Evolutionary conservation across 2,888 invertebrate species (phyloP), one percentile per base, ranked within the genome.

Genomic region (Macrophya alboannulata): DNA sequence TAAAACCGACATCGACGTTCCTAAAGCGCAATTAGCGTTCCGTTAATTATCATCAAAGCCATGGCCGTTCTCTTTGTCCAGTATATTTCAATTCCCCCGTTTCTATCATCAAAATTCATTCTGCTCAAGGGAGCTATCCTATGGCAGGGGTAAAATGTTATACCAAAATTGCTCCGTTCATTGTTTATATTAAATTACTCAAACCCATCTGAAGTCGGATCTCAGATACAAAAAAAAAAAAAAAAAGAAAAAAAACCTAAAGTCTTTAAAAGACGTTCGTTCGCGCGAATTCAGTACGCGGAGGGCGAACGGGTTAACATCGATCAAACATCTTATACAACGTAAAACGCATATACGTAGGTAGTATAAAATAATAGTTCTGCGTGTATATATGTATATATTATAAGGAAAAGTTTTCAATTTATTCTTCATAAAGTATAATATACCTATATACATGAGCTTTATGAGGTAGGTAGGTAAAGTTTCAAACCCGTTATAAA

Each of bases 1-100:
- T 68, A 37, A 37, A 68, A 68, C 17, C 15, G 31, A 25, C 12
- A n/a, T 21, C 25, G 17, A 45, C n/a, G 45, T 17, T 74, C 45
- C 45, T 37, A 45, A 74, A 48, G 17, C 10, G 48, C 74, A 74
- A 74, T 74, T 74, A 74, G 45, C 74, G 21, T 74, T 74, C 45
- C 74, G 8, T 74, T 10, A 74, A 74, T 74, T 74, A 74, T 74
- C 74, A 45, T 74, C 45, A 74, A 74, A 74, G 74, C 21, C 48
- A 12, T 15, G 9, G 48, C 3, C 4, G 3, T 4, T 8, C 37
- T 5, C 68, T 37, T 37, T 37, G 37, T 17, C 37, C 17, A 17
- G 68, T 55, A 48, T 10, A 68, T 68, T 68, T 37, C 31, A 68
- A 68, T 37, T 37, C 37, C 31, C 12, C 31, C 17, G 15, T 5